phyloP scores from a whole-genome alignment of 2,113 vertebrate genomes.

The Megalops atlanticus region DNA sequence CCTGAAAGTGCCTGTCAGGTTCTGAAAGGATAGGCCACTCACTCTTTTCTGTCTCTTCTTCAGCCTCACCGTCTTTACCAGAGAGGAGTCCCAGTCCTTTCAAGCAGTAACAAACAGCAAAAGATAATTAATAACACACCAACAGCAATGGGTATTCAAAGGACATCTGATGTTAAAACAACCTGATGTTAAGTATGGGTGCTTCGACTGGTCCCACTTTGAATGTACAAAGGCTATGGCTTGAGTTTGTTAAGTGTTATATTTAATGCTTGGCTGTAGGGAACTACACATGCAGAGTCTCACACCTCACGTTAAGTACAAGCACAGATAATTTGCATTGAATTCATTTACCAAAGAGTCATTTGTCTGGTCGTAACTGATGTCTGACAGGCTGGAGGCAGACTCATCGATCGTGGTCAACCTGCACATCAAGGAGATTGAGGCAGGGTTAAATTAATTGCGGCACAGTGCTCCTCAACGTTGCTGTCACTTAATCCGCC shows the following conservation, averaged over 20 bases:
- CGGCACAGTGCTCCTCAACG: neutral
- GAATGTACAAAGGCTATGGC: no score
- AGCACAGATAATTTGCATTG: neutral
- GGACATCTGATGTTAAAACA: no score
- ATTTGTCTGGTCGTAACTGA: constrained; percentile 97
- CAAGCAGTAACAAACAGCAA: constrained; percentile 30
- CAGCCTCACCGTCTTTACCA: constrained; percentile 80
- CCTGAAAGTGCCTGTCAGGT: neutral
- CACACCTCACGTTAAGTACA: neutral
- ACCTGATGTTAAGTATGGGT: no score
- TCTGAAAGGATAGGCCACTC: constrained; percentile 30
- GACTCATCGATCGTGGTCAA: constrained; percentile 95
- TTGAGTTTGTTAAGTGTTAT: no score
- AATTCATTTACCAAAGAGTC: constrained; percentile 85
- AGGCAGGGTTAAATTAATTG: neutral
- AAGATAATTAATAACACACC: neutral
- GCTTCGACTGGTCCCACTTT: no score
- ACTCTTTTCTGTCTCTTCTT: constrained; percentile 94
- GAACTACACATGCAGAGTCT: neutral
- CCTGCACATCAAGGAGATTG: constrained; percentile 60
- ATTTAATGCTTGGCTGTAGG: no score
- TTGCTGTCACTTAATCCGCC: neutral
- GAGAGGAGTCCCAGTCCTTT: constrained; percentile 94
- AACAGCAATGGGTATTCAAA: no score
- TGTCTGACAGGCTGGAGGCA: constrained; percentile 92